A percentile compares a stretch with the other conserved stretches of the same genome.
Evolutionary conservation across 2,888 invertebrate species (phyloP).

Genomic region (Xestia xanthographa): DNA sequence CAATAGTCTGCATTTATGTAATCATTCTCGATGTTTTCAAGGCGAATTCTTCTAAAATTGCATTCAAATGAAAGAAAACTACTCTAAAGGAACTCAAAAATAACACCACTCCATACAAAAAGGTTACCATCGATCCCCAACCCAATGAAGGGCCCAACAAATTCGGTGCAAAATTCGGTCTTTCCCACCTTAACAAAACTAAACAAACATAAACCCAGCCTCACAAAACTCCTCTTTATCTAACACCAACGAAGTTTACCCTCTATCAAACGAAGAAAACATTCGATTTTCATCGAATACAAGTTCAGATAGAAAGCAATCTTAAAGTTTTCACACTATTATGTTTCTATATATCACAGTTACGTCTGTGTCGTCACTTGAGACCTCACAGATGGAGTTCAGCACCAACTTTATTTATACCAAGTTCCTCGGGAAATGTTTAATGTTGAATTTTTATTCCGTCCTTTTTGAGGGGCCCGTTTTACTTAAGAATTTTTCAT

Average conservation of each 20-base stretch:
- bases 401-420: constrained; percentile 82
- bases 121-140: neutral
- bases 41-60: neutral
- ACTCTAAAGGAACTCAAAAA: neutral
- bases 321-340: constrained; percentile 69
- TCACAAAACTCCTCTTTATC: constrained; percentile 47
- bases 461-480: constrained; percentile 70
- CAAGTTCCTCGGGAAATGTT: constrained; percentile 81
- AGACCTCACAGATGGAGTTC: constrained; percentile 70
- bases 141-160: constrained; percentile 26
- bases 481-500: constrained; percentile 77
- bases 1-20: neutral
- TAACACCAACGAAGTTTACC: constrained; percentile 55
- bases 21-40: neutral
- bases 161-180: constrained; percentile 50
- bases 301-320: constrained; percentile 69
- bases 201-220: constrained; percentile 18
- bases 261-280: constrained; percentile 53
- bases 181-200: constrained; percentile 30
- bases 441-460: constrained; percentile 84
- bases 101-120: constrained; percentile 3
- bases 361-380: constrained; percentile 67
- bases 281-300: constrained; percentile 64
- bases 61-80: neutral
- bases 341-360: constrained; percentile 66